Base-by-base conservation (phyloP, 2,888 invertebrate genomes). In the Arge pagana region DNA sequence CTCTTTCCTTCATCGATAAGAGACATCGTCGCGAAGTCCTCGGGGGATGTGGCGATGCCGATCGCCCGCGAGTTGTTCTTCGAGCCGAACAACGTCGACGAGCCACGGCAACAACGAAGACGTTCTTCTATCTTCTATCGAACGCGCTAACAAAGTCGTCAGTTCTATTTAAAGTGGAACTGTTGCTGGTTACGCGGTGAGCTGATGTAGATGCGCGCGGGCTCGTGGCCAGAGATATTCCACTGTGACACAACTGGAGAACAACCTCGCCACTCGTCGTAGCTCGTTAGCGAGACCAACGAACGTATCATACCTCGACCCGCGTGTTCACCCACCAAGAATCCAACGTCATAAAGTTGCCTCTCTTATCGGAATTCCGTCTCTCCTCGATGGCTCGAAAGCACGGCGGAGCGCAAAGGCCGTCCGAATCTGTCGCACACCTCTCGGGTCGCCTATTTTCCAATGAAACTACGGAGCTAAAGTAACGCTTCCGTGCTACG, bases 111-210 rank as follows among this genome's bases (percentile, higher is more conserved):
- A 45, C 45, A 45, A 45, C 45, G 33, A 45, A 45, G 45, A 33
- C 33, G n/a, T 42, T 19, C 28, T 43, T 59, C 56, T 60, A 61
- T 63, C 63, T 61, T 54, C 56, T 61, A 61, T 59, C 62, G 57
- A 55, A 55, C 39, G 58, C 60, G 60, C 65, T 68, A 70, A 70
- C 69, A 68, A 63, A 70, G 68, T 66, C 66, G 64, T 70, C 69
- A 66, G 62, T 53, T 51, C 50, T 45, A 43, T 43, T 43, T 40
- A 51, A 51, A 54, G 48, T 30, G 52, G 50, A 53, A 49, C 21
- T 45, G 45, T 31, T 33, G 21, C 33, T 45, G 23, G 45, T 45
- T 45, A 45, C 45, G 15, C 33, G 28, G n/a, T 23, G 45, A 48
- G 56, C 52, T 42, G 53, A 63, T 64, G 60, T 62, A 61, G 63